A percentile compares a stretch with the other conserved stretches of the same genome.
phyloP scores from a whole-genome alignment of 1,140 invertebrate species.

The Thalassaphorura encarpata region DNA sequence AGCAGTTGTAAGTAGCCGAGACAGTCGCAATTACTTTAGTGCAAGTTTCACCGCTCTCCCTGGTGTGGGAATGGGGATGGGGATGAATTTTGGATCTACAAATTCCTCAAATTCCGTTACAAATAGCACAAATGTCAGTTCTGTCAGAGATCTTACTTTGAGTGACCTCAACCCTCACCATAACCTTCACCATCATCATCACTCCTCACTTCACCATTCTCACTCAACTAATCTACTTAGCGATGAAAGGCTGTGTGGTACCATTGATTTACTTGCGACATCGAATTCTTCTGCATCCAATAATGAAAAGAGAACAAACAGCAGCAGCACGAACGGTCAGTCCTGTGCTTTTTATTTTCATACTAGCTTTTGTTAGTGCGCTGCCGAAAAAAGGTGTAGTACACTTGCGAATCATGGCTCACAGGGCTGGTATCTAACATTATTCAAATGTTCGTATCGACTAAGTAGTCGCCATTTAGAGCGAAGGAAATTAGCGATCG shows the following conservation, averaged over 20 bases:
- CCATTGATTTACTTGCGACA: not conserved
- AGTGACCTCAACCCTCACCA: not conserved
- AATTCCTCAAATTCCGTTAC: not conserved
- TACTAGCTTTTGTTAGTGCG: no score
- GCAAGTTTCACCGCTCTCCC: conserved; percentile 31
- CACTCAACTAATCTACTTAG: conserved; percentile 13
- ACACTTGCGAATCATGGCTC: no score
- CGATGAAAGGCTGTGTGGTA: not conserved
- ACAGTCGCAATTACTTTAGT: conserved; percentile 30
- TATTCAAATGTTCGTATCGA: no score
- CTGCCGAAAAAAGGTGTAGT: no score
- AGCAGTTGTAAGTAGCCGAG: conserved; percentile 18
- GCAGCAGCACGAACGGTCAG: no score
- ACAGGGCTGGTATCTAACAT: no score
- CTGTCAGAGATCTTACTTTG: not conserved
- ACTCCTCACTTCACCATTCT: conserved; percentile 18
- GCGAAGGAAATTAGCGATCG: no score
- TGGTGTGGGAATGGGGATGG: conserved; percentile 24
- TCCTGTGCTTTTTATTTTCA: no score
- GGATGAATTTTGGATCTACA: conserved; percentile 16
- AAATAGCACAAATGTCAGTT: not conserved
- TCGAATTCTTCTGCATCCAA: not conserved
- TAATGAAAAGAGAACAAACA: no score
- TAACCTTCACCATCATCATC: not conserved
- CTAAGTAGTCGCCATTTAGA: no score